phyloP scores from a whole-genome alignment of 2,113 vertebrate genomes.

The Thermophis baileyi region DNA sequence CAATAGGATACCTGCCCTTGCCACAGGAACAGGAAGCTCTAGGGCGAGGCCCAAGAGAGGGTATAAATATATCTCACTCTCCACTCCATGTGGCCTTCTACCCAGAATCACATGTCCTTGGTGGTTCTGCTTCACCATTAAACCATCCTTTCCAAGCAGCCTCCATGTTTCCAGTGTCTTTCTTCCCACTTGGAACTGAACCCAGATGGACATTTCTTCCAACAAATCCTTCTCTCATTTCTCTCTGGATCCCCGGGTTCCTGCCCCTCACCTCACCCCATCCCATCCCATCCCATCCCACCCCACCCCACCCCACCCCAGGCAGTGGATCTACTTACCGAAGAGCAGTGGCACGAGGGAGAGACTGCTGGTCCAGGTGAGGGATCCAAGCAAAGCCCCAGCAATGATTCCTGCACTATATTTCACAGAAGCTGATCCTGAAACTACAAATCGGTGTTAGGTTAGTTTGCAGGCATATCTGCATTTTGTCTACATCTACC shows the following conservation, averaged over 20 bases:
- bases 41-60: too few species aligned
- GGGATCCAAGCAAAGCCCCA: neutral
- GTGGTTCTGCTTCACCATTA: too few species aligned
- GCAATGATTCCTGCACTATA: neutral
- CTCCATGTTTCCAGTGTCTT: too few species aligned
- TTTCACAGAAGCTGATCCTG: neutral
- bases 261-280: neutral
- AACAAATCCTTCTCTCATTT: neutral
- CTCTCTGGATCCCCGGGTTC: too few species aligned
- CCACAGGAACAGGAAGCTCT: too few species aligned
- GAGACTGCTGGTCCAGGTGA: neutral
- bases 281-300: neutral
- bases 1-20: too few species aligned
- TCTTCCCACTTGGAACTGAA: too few species aligned
- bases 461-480: neutral
- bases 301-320: neutral
- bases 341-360: neutral
- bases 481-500: neutral
- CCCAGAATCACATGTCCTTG: too few species aligned
- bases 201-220: too few species aligned
- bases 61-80: too few species aligned
- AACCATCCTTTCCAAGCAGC: too few species aligned
- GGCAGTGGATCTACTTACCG: neutral
- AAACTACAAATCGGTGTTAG: neutral
- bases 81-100: too few species aligned